A percentile compares a stretch with the other conserved stretches of the same genome.
phyloP scores from a whole-genome alignment of 2,888 invertebrate species.

The Syritta pipiens region DNA sequence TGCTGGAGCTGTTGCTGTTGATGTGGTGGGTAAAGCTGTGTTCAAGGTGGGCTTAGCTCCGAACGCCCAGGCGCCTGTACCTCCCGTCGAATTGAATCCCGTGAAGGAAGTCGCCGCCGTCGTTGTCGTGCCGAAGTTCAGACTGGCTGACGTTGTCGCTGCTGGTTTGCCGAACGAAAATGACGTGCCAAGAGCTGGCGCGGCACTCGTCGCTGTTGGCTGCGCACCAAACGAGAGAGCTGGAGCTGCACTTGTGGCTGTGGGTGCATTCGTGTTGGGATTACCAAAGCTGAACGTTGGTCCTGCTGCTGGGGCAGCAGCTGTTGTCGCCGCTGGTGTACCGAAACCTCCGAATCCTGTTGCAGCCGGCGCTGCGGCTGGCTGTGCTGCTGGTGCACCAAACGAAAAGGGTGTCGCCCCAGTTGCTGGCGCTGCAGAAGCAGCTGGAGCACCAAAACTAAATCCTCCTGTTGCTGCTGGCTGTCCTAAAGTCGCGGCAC shows the following conservation, averaged over 20 bases:
- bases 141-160: constrained; percentile 74
- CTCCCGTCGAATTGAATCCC: constrained; percentile 35
- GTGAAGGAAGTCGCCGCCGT: constrained; percentile 74
- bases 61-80: constrained; percentile 72
- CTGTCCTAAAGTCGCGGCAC: constrained; percentile 51
- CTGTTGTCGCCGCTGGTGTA: constrained; percentile 31
- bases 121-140: constrained; percentile 76
- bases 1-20: constrained; percentile 71
- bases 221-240: constrained; percentile 70
- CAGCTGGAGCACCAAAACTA: constrained; percentile 69
- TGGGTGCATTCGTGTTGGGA: constrained; percentile 16
- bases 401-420: constrained; percentile 67
- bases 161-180: constrained; percentile 73
- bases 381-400: constrained; percentile 70
- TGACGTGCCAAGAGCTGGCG: constrained; percentile 67
- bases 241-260: constrained; percentile 47
- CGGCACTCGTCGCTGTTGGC: constrained; percentile 47
- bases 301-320: constrained; percentile 61
- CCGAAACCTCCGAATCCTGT: constrained; percentile 71
- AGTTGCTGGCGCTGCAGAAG: constrained; percentile 56
- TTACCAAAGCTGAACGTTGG: constrained; percentile 63
- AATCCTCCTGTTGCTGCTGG: constrained; percentile 51
- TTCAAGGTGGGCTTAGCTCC: constrained; percentile 71
- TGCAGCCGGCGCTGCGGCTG: constrained; percentile 63
- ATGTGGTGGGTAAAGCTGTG: constrained; percentile 60